A percentile compares a stretch with the other conserved stretches of the same genome.
Evolutionary conservation across 2,113 vertebrate genomes (phyloP).

Genomic region (Alces alces): DNA sequence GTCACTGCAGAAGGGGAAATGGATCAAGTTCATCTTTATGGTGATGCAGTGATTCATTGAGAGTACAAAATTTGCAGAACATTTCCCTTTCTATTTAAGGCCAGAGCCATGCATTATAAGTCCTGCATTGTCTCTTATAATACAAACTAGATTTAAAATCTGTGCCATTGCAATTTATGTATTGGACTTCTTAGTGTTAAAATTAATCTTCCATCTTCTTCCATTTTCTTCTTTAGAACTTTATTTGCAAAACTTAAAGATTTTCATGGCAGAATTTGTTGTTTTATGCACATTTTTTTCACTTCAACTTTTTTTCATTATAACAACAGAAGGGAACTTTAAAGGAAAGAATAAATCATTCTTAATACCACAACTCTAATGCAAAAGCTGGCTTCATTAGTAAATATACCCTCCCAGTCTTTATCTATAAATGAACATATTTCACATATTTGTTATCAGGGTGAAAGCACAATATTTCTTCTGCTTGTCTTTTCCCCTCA

Average conservation of each 20-base stretch:
- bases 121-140: not conserved
- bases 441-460: slow-evolving; percentile 2
- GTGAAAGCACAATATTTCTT: not conserved
- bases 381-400: slow-evolving; percentile 33
- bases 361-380: not conserved
- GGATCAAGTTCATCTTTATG: not conserved
- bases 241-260: not conserved
- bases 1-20: not conserved
- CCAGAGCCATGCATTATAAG: not conserved
- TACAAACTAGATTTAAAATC: not conserved
- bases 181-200: not conserved
- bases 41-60: not conserved
- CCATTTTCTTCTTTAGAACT: not conserved
- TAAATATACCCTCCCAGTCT: not conserved
- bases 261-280: not conserved
- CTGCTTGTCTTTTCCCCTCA: not conserved
- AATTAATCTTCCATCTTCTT: not conserved
- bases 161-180: not conserved
- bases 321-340: slow-evolving; percentile 18
- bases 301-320: not conserved
- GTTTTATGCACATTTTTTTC: not conserved
- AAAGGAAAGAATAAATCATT: slow-evolving; percentile 32
- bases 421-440: slow-evolving; percentile 23
- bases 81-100: not conserved
- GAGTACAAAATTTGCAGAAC: rapidly evolving